phyloP scores from a whole-genome alignment of 1,140 invertebrate genomes.

The Monochamus saltuarius region DNA sequence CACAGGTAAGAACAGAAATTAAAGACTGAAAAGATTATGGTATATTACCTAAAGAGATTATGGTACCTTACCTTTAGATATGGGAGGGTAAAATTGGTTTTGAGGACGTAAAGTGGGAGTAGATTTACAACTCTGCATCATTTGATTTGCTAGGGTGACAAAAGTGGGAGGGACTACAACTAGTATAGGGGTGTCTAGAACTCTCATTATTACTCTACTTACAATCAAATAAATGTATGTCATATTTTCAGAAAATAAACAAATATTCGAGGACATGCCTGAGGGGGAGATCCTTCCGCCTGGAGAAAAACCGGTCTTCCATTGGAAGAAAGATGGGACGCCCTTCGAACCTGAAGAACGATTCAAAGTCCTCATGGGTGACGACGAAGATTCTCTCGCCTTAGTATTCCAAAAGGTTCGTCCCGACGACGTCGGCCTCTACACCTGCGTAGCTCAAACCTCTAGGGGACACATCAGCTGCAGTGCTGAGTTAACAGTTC shows the following conservation, averaged over 20 bases:
- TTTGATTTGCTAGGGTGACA: no score
- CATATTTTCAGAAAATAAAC: constrained; percentile 67
- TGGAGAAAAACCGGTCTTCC: constrained; percentile 79
- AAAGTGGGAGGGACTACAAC: no score
- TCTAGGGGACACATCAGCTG: constrained; percentile 89
- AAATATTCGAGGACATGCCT: constrained; percentile 72
- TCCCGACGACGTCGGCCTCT: constrained; percentile 89
- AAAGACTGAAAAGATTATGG: no score
- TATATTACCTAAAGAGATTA: no score
- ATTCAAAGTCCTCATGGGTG: constrained; percentile 90
- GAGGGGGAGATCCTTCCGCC: constrained; percentile 68
- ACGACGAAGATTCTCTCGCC: constrained; percentile 89
- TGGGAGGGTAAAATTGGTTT: no score
- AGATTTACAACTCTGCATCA: no score
- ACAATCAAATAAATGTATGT: no score
- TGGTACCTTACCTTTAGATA: no score
- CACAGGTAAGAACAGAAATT: constrained; percentile 59
- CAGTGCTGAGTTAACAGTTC: constrained; percentile 89
- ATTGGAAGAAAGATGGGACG: constrained; percentile 88
- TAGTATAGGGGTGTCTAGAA: no score
- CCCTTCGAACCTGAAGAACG: constrained; percentile 89
- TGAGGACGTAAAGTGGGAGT: no score
- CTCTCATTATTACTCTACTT: no score
- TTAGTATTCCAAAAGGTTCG: constrained; percentile 92
- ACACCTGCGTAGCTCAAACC: constrained; percentile 93